These are phyloP conservation scores for Eublepharis macularius DNA, from an alignment of 2,113 vertebrate species.

Conservation along the genomic window DNA sequence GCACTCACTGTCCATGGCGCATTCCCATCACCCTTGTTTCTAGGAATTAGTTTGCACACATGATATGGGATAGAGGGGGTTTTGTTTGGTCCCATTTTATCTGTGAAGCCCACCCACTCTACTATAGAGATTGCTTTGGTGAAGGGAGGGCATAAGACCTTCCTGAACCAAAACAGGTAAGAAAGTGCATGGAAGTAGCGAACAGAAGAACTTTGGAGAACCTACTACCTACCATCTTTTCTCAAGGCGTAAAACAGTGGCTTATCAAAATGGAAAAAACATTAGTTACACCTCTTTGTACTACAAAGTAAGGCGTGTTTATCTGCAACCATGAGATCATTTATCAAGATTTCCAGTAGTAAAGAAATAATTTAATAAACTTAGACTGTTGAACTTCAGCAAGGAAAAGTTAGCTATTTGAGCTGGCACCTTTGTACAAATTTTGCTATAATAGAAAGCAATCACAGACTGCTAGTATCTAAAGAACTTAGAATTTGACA, in stretches of 20 bases:
- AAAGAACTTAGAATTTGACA: background rate
- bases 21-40: background rate
- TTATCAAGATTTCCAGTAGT: background rate
- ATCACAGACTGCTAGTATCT: background rate
- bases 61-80: background rate
- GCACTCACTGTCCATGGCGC: too few relatives aligned
- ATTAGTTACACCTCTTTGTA: background rate
- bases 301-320: background rate
- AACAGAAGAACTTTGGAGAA: background rate
- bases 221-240: background rate
- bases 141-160: background rate
- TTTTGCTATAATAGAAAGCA: background rate
- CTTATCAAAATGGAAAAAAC: too few relatives aligned
- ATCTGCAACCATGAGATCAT: background rate
- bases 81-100: too few relatives aligned
- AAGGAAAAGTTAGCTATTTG: too few relatives aligned
- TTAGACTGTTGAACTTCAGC: background rate
- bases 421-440: background rate
- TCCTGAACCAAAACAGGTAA: background rate
- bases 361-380: background rate
- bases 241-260: too few relatives aligned
- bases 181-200: too few relatives aligned
- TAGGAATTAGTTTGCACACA: background rate
- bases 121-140: background rate
- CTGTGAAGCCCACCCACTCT: too few relatives aligned